phyloP scores from a whole-genome alignment of 1,140 invertebrate species.

The Philotrypesis tridentata region DNA sequence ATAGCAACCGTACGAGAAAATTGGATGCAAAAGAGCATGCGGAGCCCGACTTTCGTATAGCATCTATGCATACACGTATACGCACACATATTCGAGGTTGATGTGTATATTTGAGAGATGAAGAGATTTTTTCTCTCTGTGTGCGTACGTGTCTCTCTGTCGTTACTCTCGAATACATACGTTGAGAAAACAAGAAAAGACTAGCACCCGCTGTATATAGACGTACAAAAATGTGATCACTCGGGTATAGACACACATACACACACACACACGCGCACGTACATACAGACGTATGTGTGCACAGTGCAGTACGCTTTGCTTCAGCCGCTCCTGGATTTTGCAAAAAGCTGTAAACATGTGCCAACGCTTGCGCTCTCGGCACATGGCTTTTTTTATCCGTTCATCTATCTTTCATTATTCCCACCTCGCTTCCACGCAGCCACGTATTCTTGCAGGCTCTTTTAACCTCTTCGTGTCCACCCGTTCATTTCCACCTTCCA shows the following conservation, averaged over 20 bases:
- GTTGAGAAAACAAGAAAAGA: no score
- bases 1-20: not conserved
- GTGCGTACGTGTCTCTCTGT: not conserved
- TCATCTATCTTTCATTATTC: constrained; percentile 41
- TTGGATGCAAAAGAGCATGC: not conserved
- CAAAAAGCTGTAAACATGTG: not conserved
- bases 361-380: not conserved
- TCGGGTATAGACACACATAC: no score
- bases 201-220: no score
- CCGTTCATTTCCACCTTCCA: constrained; percentile 19
- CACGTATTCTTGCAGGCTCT: not conserved
- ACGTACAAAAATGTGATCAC: no score
- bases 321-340: constrained; percentile 22
- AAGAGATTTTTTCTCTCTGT: not conserved
- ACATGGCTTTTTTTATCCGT: constrained; percentile 14
- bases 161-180: not conserved
- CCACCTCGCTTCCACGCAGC: not conserved
- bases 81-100: not conserved
- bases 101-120: not conserved
- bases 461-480: constrained; percentile 18
- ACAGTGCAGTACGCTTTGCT: not conserved
- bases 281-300: not conserved
- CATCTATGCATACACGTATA: not conserved
- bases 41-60: not conserved
- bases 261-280: not conserved